Evolutionary conservation across 1,140 invertebrate genomes (phyloP), one percentile per base, ranked within the genome.

Genomic region (Drosophila fuyamai): DNA sequence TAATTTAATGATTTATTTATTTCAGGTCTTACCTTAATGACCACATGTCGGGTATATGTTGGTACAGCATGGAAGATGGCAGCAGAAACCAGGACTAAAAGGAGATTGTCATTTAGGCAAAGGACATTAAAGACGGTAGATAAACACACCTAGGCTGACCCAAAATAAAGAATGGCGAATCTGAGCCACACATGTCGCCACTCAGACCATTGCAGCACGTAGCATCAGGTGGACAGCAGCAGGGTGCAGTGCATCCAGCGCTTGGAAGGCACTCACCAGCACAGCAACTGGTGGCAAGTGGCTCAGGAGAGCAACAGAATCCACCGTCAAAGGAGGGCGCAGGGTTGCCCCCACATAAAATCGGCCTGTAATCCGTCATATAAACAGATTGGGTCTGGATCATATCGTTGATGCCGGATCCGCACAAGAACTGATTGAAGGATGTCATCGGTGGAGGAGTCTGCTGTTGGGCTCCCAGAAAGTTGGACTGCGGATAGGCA

Each of bases 351-450:
- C 6, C 13, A 0, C 1, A 4, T 7, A 9, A 1, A 7, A 60
- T n/a, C 2, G 76, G 76, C 5, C 38, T 51, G 16, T 77, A 84
- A 23, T 84, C 80, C 4, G 44, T 46, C 18, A 14, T 16, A 32
- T 84, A 84, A 7, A 84, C 76, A 1, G 65, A 72, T 13, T 63
- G 50, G 10, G 6, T 0, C 12, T 79, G 57, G 8, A 83, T 7
- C 2, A 23, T 1, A 18, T 79, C 80, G n/a, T 73, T 66, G 0
- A 50, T 1, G 32, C 29, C 10, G 6, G 36, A 12, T 6, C 29
- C 5, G 18, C 23, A 23, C 23, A 23, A 23, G 23, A 23, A 23
- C 23, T 1, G 23, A 4, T 14, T 13, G 14, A 13, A 32, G 3
- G 5, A 18, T 44, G 29, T 5, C 16, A 10, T 40, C 16, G 8